These are phyloP conservation scores for Paedocypris micromegethes DNA, from an alignment of 2,797 vertebrate genomes.

Conservation along the genomic window DNA sequence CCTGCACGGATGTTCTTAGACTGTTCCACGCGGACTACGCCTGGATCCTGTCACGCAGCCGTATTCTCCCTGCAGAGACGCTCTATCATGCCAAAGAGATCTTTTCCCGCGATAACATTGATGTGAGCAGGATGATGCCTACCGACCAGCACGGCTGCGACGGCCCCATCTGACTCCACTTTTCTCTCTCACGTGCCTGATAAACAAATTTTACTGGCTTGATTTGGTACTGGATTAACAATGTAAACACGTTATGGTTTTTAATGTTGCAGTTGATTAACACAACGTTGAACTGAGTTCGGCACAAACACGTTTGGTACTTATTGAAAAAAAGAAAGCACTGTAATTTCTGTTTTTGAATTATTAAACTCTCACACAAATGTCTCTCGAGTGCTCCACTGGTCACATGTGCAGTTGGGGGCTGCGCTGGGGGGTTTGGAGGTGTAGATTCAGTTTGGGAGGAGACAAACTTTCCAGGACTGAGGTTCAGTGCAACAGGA, in stretches of 20 bases:
- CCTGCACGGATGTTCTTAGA: conserved; percentile 64
- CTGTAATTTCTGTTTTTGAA: no score
- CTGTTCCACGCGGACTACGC: conserved; percentile 66
- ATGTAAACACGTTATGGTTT: no score
- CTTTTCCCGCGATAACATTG: conserved; percentile 56
- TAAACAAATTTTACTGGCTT: no score
- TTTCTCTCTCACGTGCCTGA: no score
- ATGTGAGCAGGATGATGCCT: conserved; percentile 57
- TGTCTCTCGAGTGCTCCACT: no score
- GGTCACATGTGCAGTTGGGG: background rate
- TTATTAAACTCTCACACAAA: no score
- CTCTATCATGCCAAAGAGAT: conserved; percentile 56
- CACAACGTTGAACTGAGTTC: no score
- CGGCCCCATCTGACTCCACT: background rate
- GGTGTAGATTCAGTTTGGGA: conserved; percentile 31
- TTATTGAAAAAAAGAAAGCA: no score
- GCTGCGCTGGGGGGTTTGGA: conserved; percentile 6
- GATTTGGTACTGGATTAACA: no score
- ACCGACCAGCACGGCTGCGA: conserved; percentile 66
- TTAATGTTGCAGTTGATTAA: no score
- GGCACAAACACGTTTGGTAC: no score
- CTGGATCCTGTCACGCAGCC: conserved; percentile 68
- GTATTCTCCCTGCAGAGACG: conserved; percentile 49
- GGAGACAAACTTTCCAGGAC: conserved; percentile 25
- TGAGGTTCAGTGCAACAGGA: conserved; percentile 4